phyloP scores from a whole-genome alignment of 2,113 vertebrate genomes.

The Panurus biarmicus region DNA sequence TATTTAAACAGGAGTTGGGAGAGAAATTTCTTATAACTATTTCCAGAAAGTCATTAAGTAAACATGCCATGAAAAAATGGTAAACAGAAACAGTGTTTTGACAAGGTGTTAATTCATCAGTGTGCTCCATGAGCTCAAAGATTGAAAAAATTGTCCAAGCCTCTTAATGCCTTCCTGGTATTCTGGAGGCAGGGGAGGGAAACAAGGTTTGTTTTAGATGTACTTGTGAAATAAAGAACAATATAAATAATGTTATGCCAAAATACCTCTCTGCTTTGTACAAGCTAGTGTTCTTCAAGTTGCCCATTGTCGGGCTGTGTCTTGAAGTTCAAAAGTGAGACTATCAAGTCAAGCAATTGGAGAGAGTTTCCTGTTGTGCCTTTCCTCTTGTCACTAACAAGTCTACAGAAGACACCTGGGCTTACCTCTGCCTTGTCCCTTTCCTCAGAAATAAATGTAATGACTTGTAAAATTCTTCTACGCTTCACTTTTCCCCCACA shows the following conservation, averaged over 20 bases:
- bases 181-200: not conserved
- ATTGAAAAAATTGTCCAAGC: not conserved
- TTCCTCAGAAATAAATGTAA: not conserved
- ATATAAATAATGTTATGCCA: not conserved
- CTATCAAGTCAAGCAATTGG: not conserved
- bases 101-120: not conserved
- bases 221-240: not conserved
- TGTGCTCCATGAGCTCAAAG: not conserved
- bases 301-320: not conserved
- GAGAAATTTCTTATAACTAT: not conserved
- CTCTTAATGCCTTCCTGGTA: not conserved
- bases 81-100: not conserved
- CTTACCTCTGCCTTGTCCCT: not conserved
- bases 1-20: not conserved
- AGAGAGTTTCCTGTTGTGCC: not conserved
- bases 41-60: slow-evolving; percentile 26
- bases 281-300: not conserved
- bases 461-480: not conserved
- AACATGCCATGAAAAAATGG: not conserved
- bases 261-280: not conserved
- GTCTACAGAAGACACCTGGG: not conserved
- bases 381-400: not conserved
- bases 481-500: too few relatives aligned
- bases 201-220: not conserved
- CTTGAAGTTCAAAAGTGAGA: not conserved